phyloP scores from a whole-genome alignment of 1,140 invertebrate species.

The Hyposmocoma kahamanoa region DNA sequence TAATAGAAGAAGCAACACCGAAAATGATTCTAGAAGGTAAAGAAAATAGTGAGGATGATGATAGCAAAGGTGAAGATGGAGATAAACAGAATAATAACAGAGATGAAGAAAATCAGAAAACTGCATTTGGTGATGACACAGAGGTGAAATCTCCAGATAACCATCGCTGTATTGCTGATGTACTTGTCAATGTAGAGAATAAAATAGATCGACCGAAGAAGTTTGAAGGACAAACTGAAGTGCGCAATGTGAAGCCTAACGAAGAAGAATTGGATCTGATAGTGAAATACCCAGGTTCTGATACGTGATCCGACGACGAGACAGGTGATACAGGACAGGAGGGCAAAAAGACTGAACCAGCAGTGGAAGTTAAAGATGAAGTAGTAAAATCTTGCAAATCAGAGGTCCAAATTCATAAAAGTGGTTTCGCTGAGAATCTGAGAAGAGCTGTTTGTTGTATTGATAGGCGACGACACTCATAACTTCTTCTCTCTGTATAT shows the following conservation, averaged over 20 bases:
- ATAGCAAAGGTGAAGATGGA: slow-evolving; percentile 44
- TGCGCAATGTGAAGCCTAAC: slow-evolving; percentile 47
- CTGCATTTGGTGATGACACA: slow-evolving; percentile 31
- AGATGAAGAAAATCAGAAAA: slow-evolving; percentile 22
- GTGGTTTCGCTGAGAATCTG: slow-evolving; percentile 58
- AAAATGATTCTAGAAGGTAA: slow-evolving; percentile 66
- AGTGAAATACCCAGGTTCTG: slow-evolving; percentile 62
- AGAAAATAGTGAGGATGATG: slow-evolving; percentile 58
- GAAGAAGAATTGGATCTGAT: slow-evolving; percentile 69
- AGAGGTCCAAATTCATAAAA: slow-evolving; percentile 49
- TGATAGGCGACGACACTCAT: slow-evolving; percentile 57
- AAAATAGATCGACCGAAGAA: slow-evolving; percentile 54
- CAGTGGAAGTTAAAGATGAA: slow-evolving; percentile 23
- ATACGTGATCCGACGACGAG: slow-evolving; percentile 72
- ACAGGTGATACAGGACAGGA: slow-evolving; percentile 26
- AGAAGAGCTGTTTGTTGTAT: slow-evolving; percentile 63
- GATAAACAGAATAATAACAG: slow-evolving; percentile 53
- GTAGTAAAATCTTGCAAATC: slow-evolving; percentile 23
- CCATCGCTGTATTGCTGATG: slow-evolving; percentile 50
- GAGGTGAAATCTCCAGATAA: slow-evolving; percentile 48
- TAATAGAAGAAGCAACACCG: slow-evolving; percentile 58
- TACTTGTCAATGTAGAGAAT: slow-evolving; percentile 58
- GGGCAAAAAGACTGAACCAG: slow-evolving; percentile 54
- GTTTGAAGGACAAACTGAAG: slow-evolving; percentile 48
- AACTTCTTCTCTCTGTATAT: slow-evolving; percentile 13